Evolutionary conservation across 2,888 invertebrate species (phyloP).

Genomic region (Dasysyrphus tricinctus): DNA sequence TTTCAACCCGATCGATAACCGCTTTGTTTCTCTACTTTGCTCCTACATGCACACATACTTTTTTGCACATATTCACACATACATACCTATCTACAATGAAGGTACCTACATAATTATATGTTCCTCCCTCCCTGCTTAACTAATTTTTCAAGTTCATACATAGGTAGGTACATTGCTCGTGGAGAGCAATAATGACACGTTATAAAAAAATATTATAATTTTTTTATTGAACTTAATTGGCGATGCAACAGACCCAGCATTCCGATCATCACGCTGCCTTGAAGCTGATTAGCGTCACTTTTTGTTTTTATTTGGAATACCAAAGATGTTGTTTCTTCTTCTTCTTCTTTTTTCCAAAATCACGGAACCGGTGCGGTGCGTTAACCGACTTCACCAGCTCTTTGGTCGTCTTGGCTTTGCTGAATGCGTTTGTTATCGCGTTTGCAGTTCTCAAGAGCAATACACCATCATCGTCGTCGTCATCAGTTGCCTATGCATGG

Average conservation of each 20-base stretch:
- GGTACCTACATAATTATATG: not conserved
- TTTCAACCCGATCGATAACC: not conserved
- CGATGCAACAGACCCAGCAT: constrained; percentile 59
- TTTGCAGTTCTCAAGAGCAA: constrained; percentile 17
- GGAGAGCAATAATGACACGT: constrained; percentile 40
- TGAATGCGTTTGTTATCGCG: constrained; percentile 23
- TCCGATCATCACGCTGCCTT: constrained; percentile 50
- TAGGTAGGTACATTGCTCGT: no score
- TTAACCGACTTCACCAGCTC: not conserved
- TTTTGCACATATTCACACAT: no score
- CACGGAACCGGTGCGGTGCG: constrained; percentile 25
- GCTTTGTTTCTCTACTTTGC: not conserved
- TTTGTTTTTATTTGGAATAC: constrained; percentile 6
- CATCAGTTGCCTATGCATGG: constrained; percentile 51
- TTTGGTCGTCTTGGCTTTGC: not conserved
- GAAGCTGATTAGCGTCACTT: constrained; percentile 25
- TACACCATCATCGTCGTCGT: constrained; percentile 45
- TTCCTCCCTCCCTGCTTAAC: constrained; percentile 3
- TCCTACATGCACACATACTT: not conserved
- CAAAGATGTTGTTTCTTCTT: not conserved
- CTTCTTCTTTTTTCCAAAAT: constrained; percentile 12
- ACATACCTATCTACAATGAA: not conserved
- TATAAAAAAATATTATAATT: constrained; percentile 50
- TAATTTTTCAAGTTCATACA: constrained; percentile 41
- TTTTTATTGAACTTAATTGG: constrained; percentile 66